Conservation (phyloP, 1,140 invertebrate species). For the Drosophila rufa region DNA sequence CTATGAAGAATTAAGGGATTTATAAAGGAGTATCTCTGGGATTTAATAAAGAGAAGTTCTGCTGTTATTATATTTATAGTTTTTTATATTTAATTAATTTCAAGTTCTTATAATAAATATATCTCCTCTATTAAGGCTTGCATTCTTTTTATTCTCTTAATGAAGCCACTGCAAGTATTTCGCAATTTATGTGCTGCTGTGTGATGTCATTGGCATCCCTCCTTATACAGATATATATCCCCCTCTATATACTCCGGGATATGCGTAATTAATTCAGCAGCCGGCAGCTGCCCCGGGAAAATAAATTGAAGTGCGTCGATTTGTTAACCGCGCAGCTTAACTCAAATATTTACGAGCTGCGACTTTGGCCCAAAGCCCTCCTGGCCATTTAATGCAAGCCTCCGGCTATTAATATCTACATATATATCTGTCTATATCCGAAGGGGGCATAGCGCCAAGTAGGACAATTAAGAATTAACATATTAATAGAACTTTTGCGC, state of each 20-base stretch:
- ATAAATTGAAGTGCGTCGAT: conserved; percentile 79
- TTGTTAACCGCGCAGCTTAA: conserved; percentile 75
- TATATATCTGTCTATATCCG: neutral
- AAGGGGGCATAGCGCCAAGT: conserved; percentile 41
- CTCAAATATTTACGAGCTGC: conserved; percentile 74
- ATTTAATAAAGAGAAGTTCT: too few species aligned
- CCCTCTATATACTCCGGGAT: conserved; percentile 7
- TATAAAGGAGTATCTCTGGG: neutral
- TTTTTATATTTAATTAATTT: too few species aligned
- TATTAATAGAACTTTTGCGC: conserved; percentile 83
- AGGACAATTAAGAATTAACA: conserved; percentile 82
- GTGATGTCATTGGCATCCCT: conserved; percentile 64
- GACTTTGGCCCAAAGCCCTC: conserved; percentile 26
- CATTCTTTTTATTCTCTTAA: neutral
- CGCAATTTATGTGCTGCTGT: conserved; percentile 32
- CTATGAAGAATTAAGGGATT: neutral
- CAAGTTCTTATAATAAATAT: neutral
- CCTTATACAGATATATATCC: neutral
- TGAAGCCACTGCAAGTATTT: conserved; percentile 4
- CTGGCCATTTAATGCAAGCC: conserved; percentile 54
- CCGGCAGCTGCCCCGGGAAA: conserved; percentile 32
- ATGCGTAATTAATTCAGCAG: conserved; percentile 67
- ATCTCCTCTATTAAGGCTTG: neutral
- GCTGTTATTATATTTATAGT: too few species aligned
- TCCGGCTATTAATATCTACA: conserved; percentile 65